Base-by-base conservation (phyloP, 2,797 vertebrate species). In the Coccyzus lansbergi region DNA sequence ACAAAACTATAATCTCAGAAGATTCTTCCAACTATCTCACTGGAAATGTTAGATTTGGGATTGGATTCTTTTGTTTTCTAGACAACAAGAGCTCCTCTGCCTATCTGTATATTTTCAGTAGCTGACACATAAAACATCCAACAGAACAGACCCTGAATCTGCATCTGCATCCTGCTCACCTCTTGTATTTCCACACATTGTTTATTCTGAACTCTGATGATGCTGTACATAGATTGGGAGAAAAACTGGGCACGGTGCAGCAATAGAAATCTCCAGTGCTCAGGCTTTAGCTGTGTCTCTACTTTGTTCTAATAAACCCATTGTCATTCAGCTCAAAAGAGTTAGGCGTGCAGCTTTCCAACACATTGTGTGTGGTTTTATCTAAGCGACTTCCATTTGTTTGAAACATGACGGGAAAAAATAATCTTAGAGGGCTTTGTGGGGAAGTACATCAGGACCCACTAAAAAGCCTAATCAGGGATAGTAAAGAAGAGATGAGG, bases 271-370 rank as follows among this genome's bases (percentile, higher is more conserved):
- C 44, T 62, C 33, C 83, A 86, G 42, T 22, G n/a, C 64, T 51
- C 59, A 71, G 62, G 12, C 34, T 84, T 51, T 15, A 84, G 51
- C 70, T 82, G 22, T 12, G 19, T 48, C 67, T 90, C 56, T 49
- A 33, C 16, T 86, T 76, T 92, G 71, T 89, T 77, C 56, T 65
- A 34, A 52, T 11, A 86, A 90, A 52, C 2, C n/a, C 78, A 76
- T 63, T 85, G 75, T 74, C 56, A 74, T 53, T 25, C 71, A 80
- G 56, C 78, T 70, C 70, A 71, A 67, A 68, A 70, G 59, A 59
- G 17, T 6, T 15, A 40, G 48, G 29, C 60, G 16, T n/a, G 38
- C 48, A 56, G 52, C 56, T 77, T 83, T 80, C 91, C 88, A 95
- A 80, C 60, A 67, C 68, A 56, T 56, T 60, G 82, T 89, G 64